Percentiles rank a stretch among this genome's conserved stretches.
Evolutionary conservation across 1,140 invertebrate species (phyloP).

Genomic region (Holcopasites calliopsidis): DNA sequence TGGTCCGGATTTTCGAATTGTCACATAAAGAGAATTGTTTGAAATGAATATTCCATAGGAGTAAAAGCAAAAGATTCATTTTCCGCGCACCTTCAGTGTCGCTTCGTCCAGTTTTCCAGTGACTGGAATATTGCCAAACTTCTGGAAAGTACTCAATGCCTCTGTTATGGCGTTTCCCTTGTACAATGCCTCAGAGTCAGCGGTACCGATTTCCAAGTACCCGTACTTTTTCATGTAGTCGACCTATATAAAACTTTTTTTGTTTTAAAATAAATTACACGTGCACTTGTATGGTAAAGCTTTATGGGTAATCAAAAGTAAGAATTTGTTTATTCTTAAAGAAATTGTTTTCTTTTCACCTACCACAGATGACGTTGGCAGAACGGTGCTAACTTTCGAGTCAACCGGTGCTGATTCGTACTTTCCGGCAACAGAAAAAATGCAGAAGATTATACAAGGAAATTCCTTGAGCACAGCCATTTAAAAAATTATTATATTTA

Average conservation of each 20-base stretch:
- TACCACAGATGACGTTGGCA: background rate
- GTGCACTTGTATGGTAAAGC: too few species aligned
- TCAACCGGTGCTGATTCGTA: background rate
- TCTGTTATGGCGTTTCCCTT: background rate
- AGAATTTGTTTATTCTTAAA: too few species aligned
- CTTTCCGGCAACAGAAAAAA: background rate
- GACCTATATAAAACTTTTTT: too few species aligned
- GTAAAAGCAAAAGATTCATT: background rate
- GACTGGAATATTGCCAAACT: constrained; percentile 10
- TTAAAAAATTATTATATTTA: background rate
- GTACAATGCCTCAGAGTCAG: background rate
- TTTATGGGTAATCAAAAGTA: background rate
- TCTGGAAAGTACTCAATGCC: background rate
- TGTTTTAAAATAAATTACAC: too few species aligned
- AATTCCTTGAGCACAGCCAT: background rate
- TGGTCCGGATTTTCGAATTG: too few species aligned
- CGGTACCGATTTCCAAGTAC: background rate
- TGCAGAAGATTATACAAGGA: background rate
- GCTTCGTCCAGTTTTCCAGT: background rate
- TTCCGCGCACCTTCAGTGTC: background rate
- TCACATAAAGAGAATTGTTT: too few species aligned
- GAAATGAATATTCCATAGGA: too few species aligned
- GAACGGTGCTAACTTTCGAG: background rate
- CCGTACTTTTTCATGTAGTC: constrained; percentile 14
- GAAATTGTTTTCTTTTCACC: background rate